Percentiles rank a stretch among this genome's conserved stretches.
These are phyloP conservation scores for Hippocampus abdominalis DNA, from an alignment of 2,113 vertebrate genomes.

Conservation along the genomic window DNA sequence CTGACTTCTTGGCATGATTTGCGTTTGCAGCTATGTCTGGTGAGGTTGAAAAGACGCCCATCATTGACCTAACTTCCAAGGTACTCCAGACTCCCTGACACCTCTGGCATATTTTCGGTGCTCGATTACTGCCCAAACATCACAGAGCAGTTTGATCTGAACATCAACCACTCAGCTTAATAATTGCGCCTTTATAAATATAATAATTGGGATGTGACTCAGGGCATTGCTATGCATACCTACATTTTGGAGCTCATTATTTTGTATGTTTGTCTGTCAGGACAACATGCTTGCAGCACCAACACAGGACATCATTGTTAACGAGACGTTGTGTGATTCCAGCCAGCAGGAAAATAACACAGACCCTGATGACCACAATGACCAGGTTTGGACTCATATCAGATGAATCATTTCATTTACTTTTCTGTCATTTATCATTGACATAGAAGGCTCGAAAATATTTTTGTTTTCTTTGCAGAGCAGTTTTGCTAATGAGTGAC, in stretches of 20 bases:
- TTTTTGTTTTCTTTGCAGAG: too few species aligned
- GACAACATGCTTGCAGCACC: slow-evolving; percentile 37
- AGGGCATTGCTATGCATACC: too few species aligned
- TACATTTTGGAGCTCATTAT: neutral
- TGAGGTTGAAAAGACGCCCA: neutral
- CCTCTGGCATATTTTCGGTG: neutral
- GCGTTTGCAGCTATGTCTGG: neutral
- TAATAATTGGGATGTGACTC: too few species aligned
- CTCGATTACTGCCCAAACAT: neutral
- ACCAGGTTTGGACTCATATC: slow-evolving; percentile 31
- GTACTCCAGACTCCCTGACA: neutral
- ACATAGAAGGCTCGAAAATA: too few species aligned
- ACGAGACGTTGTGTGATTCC: slow-evolving; percentile 17
- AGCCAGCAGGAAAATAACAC: slow-evolving; percentile 24
- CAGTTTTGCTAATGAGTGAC: too few species aligned
- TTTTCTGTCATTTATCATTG: neutral
- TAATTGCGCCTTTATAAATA: neutral
- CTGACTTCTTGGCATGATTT: neutral
- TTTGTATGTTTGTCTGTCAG: slow-evolving; percentile 25
- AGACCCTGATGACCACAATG: slow-evolving; percentile 20
- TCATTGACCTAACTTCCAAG: neutral
- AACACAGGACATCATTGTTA: slow-evolving; percentile 42
- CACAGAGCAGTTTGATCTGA: neutral
- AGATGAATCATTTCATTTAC: neutral
- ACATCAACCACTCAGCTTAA: neutral